A percentile compares a stretch with the other conserved stretches of the same genome.
Conservation (phyloP, 2,888 invertebrate species). For the Ophioninae sp. region DNA sequence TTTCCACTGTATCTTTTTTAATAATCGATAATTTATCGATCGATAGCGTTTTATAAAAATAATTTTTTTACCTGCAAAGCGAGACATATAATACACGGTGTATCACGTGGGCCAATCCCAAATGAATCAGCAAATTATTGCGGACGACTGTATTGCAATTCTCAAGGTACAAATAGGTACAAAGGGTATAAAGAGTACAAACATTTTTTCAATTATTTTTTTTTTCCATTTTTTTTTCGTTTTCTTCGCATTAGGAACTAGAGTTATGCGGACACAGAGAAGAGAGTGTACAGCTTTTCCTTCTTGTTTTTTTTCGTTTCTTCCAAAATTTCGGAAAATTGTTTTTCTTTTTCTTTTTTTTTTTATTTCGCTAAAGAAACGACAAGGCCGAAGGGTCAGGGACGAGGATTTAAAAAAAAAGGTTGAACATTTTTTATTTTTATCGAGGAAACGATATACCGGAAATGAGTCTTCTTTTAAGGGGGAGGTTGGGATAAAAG, state of each 20-base stretch:
- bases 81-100: not conserved
- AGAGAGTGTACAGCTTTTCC: constrained; percentile 73
- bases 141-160: constrained; percentile 81
- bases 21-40: not conserved
- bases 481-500: too few species aligned
- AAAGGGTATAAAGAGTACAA: constrained; percentile 81
- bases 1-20: not conserved
- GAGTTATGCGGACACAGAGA: constrained; percentile 80
- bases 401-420: not conserved
- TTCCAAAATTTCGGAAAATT: constrained; percentile 15
- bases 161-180: constrained; percentile 80
- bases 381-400: constrained; percentile 13
- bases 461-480: too few species aligned
- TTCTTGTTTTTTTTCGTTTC: constrained; percentile 29
- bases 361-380: constrained; percentile 62
- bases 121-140: constrained; percentile 71
- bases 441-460: too few species aligned
- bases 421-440: too few species aligned
- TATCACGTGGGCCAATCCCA: not conserved
- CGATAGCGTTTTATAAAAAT: not conserved
- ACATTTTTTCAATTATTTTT: constrained; percentile 68
- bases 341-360: constrained; percentile 56
- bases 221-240: too few species aligned
- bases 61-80: not conserved
- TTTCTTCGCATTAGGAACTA: constrained; percentile 78